phyloP scores from a whole-genome alignment of 1,140 invertebrate genomes.

The Bombus confusus region DNA sequence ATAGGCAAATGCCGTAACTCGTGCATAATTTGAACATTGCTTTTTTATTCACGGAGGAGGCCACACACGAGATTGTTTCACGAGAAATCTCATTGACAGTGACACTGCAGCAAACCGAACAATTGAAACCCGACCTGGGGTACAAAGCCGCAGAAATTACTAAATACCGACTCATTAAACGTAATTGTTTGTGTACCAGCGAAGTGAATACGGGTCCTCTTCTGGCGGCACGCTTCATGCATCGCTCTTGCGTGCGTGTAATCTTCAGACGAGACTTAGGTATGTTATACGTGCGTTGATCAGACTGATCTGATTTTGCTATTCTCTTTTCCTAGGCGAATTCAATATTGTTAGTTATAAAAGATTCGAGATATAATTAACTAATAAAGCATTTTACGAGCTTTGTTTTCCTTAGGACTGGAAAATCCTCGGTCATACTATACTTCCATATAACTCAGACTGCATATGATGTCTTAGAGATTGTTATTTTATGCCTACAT shows the following conservation, averaged over 20 bases:
- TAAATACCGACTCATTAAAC: slow-evolving; percentile 15
- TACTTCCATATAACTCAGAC: too few species aligned
- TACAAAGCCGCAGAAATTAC: slow-evolving; percentile 14
- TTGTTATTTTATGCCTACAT: too few species aligned
- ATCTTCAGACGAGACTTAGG: neutral
- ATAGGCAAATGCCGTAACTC: neutral
- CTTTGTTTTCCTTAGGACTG: neutral
- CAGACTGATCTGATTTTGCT: neutral
- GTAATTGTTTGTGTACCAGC: slow-evolving; percentile 30
- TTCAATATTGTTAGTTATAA: neutral
- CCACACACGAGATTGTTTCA: neutral
- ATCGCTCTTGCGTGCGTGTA: slow-evolving; percentile 22
- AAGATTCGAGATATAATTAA: neutral
- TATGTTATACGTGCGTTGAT: neutral
- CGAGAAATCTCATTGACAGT: slow-evolving; percentile 27
- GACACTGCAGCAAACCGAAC: slow-evolving; percentile 1
- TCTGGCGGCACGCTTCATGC: neutral
- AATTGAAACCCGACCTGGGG: neutral
- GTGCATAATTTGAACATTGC: neutral
- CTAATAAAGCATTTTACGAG: neutral
- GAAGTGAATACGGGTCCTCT: neutral
- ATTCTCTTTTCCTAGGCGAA: neutral
- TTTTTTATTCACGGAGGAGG: neutral
- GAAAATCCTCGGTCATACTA: too few species aligned
- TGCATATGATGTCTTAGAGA: too few species aligned